These are phyloP conservation scores for Anodontia alba DNA, from an alignment of 2,888 invertebrate genomes.

Conservation along the genomic window DNA sequence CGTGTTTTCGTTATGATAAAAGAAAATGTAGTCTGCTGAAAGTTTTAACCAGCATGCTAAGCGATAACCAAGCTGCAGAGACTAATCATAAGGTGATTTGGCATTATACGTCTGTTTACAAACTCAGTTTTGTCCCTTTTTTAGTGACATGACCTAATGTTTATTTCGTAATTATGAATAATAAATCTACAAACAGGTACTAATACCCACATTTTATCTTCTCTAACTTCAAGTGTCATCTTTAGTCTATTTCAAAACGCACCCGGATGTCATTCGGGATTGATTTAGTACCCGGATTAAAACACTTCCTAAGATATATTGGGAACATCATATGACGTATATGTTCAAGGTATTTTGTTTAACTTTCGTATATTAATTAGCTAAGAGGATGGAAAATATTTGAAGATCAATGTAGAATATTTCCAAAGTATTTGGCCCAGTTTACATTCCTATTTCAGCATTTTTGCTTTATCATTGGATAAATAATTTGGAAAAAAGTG, in stretches of 20 bases:
- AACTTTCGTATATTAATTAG: neutral
- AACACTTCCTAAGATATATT: neutral
- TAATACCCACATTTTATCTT: neutral
- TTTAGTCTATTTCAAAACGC: neutral
- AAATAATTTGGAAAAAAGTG: neutral
- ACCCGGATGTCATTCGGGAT: neutral
- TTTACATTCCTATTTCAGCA: neutral
- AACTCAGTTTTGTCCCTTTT: too few species aligned
- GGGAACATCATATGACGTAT: neutral
- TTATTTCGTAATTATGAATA: neutral
- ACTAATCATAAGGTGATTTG: too few species aligned
- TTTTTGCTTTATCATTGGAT: neutral
- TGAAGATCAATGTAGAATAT: neutral
- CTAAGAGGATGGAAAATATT: neutral
- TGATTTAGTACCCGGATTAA: constrained; percentile 10
- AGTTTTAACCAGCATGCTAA: too few species aligned
- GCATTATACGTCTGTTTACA: too few species aligned
- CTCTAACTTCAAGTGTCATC: constrained; percentile 4
- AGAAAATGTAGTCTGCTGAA: too few species aligned
- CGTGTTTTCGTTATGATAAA: too few species aligned
- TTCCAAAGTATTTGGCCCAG: neutral
- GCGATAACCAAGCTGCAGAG: too few species aligned
- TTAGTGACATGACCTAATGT: too few species aligned
- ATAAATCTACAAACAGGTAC: neutral
- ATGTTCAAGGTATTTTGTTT: neutral